Conservation (phyloP, 2,888 invertebrate species). For the Himalopsyche kuldschensis region DNA sequence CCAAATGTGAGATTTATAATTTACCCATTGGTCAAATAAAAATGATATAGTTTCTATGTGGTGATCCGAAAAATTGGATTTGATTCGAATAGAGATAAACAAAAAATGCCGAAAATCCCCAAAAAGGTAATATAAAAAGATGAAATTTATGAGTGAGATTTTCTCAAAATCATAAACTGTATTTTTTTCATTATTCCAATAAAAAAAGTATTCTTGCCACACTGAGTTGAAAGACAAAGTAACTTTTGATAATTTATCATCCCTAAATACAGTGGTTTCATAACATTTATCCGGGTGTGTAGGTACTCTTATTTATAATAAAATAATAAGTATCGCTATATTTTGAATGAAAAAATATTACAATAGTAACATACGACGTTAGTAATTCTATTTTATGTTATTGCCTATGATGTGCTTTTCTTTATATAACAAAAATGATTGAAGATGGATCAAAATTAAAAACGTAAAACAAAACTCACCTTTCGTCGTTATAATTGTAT, state of each 20-base stretch:
- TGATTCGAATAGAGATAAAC: neutral
- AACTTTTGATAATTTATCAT: constrained; percentile 36
- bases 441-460: no score
- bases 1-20: neutral
- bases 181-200: constrained; percentile 3
- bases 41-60: neutral
- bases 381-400: no score
- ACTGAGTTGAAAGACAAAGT: constrained; percentile 22
- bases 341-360: no score
- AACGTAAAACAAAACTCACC: no score
- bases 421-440: no score
- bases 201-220: constrained; percentile 10
- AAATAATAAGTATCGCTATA: no score
- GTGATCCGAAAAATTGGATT: neutral
- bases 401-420: no score
- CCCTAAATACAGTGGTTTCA: neutral
- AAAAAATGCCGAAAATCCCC: neutral
- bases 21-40: neutral
- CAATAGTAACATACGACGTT: no score
- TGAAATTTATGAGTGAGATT: neutral
- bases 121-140: neutral
- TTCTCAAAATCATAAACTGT: neutral
- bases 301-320: neutral
- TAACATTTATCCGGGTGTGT: neutral
- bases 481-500: no score